Evolutionary conservation across 2,113 vertebrate species (phyloP).

Genomic region (Microcebus griseorufus): DNA sequence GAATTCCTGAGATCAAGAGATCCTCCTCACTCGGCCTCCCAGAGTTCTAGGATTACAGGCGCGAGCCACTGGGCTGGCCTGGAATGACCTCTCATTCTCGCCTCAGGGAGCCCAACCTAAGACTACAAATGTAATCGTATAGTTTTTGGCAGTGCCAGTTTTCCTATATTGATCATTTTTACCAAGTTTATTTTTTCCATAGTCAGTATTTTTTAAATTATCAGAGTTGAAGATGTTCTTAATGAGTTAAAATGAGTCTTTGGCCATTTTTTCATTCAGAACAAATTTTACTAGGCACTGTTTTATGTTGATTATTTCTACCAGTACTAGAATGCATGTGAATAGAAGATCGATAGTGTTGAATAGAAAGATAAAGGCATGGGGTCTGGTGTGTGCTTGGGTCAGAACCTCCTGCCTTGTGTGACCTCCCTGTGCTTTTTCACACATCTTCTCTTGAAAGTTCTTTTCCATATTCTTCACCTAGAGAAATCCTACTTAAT

Average conservation of each 20-base stretch:
- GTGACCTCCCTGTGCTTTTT: neutral
- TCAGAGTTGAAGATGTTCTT: neutral
- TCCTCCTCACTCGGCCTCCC: too few relatives aligned
- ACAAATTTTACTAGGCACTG: neutral
- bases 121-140: neutral
- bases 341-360: neutral
- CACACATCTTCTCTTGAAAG: neutral
- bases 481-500: slow-evolving; percentile 50
- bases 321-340: neutral
- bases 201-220: neutral
- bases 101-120: neutral
- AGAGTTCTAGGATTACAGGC: too few relatives aligned
- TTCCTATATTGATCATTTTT: slow-evolving; percentile 24
- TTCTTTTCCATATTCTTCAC: neutral
- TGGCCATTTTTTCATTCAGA: neutral
- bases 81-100: neutral
- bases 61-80: too few relatives aligned
- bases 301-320: slow-evolving; percentile 15
- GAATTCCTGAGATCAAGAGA: too few relatives aligned
- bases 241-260: slow-evolving; percentile 36
- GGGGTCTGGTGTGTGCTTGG: neutral
- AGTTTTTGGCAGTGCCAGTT: slow-evolving; percentile 30
- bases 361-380: neutral
- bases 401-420: neutral
- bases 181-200: slow-evolving; percentile 28